Percentiles rank a stretch among this genome's conserved stretches.
Conservation (phyloP, 2,113 vertebrate genomes). For the Lasiurus cinereus region DNA sequence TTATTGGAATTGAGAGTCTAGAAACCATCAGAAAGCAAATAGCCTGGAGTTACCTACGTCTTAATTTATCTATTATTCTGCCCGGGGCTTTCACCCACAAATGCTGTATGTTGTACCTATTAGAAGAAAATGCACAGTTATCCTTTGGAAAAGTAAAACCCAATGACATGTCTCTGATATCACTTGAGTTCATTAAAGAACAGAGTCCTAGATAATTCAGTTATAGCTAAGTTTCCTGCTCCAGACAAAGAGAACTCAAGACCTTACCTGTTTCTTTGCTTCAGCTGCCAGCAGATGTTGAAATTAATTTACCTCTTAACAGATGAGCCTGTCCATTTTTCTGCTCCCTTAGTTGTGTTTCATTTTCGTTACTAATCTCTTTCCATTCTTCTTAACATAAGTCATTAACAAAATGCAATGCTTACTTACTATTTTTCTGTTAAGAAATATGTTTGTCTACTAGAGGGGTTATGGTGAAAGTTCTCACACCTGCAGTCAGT, state of each 20-base stretch:
- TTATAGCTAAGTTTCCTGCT: background rate
- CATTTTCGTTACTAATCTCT: background rate
- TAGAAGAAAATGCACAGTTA: background rate
- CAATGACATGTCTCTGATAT: background rate
- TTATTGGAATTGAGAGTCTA: too few relatives aligned
- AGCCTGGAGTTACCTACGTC: background rate
- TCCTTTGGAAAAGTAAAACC: background rate
- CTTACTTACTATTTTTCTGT: background rate
- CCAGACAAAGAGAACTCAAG: background rate
- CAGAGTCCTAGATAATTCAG: background rate
- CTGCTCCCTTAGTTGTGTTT: background rate
- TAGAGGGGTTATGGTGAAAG: background rate
- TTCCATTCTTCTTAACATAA: background rate
- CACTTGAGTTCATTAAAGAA: background rate
- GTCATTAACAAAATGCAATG: background rate
- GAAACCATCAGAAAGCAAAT: background rate
- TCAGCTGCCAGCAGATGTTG: background rate
- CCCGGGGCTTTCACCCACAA: background rate
- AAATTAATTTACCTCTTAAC: background rate
- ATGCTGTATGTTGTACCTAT: background rate
- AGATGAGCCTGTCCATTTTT: background rate
- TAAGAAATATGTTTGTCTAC: background rate
- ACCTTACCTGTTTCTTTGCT: background rate
- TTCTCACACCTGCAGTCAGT: background rate
- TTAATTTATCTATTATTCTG: background rate